phyloP scores from a whole-genome alignment of 2,113 vertebrate genomes.

The Brienomyrus brachyistius region DNA sequence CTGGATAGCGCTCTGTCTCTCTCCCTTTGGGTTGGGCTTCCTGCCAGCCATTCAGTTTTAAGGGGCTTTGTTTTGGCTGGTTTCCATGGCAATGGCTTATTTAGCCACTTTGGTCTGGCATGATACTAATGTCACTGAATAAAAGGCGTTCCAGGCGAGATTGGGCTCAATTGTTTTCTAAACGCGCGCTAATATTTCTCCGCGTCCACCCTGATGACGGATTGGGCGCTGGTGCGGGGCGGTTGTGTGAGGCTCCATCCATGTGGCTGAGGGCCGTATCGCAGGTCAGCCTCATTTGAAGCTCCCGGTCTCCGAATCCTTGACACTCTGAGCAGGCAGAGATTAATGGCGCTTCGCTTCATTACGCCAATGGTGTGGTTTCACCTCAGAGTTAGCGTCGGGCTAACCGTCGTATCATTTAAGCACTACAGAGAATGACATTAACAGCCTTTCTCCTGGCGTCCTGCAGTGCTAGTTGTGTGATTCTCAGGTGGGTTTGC shows the following conservation, averaged over 20 bases:
- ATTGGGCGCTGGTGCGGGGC: background rate
- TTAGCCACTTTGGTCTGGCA: background rate
- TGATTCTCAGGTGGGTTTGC: background rate
- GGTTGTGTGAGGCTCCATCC: background rate
- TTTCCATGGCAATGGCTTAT: conserved; percentile 3
- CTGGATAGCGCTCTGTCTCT: background rate
- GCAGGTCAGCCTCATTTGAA: background rate
- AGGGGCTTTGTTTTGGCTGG: background rate
- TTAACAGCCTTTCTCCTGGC: background rate
- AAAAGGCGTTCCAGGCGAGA: background rate
- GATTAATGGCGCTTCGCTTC: background rate
- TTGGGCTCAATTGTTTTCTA: background rate
- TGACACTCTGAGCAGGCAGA: background rate
- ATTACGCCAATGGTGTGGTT: background rate
- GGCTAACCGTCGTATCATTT: background rate
- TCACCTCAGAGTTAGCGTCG: background rate
- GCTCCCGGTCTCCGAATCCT: background rate
- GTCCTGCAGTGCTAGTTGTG: background rate
- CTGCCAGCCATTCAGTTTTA: conserved; percentile 2
- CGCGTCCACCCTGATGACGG: background rate
- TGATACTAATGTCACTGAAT: background rate
- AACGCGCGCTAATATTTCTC: background rate
- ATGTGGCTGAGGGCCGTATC: background rate
- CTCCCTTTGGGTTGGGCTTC: background rate
- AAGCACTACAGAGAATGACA: background rate